phyloP scores from a whole-genome alignment of 2,797 vertebrate genomes.

The Catostomus latipinnis region DNA sequence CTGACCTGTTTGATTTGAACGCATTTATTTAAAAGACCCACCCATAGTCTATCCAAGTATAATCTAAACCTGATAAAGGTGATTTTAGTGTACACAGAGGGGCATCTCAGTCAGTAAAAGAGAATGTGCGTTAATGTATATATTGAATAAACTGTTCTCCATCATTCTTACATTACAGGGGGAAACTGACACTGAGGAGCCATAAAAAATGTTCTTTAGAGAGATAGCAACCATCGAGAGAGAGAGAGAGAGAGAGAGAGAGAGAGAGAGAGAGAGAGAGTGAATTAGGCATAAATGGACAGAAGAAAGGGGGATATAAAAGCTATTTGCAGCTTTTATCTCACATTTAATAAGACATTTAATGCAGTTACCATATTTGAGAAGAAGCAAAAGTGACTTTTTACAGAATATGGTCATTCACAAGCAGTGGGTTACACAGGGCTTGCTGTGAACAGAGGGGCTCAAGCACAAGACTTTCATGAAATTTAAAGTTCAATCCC shows the following conservation, averaged over 20 bases:
- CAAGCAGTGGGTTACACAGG: not conserved
- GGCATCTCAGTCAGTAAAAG: not conserved
- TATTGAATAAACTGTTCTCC: constrained; percentile 15
- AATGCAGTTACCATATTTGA: not conserved
- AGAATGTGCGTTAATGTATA: constrained; percentile 14
- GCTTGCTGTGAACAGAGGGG: too few species aligned
- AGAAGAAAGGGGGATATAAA: not conserved
- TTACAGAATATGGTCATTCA: not conserved
- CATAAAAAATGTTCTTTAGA: constrained; percentile 36
- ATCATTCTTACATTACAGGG: constrained; percentile 33
- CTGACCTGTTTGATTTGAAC: constrained; percentile 23
- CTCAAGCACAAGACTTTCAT: too few species aligned
- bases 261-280: not conserved
- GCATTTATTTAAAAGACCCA: not conserved
- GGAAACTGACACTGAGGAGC: constrained; percentile 20
- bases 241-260: not conserved
- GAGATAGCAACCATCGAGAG: not conserved
- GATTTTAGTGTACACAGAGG: too few species aligned
- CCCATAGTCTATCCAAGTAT: not conserved
- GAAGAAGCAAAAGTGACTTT: not conserved
- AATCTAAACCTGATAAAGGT: constrained; percentile 19
- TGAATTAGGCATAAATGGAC: not conserved
- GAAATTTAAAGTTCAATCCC: too few species aligned
- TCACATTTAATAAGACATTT: not conserved
- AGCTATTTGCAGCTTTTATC: constrained; percentile 11